Percentiles rank a stretch among this genome's conserved stretches.
Conservation (phyloP, 2,797 vertebrate species). For the Ibycter americanus region DNA sequence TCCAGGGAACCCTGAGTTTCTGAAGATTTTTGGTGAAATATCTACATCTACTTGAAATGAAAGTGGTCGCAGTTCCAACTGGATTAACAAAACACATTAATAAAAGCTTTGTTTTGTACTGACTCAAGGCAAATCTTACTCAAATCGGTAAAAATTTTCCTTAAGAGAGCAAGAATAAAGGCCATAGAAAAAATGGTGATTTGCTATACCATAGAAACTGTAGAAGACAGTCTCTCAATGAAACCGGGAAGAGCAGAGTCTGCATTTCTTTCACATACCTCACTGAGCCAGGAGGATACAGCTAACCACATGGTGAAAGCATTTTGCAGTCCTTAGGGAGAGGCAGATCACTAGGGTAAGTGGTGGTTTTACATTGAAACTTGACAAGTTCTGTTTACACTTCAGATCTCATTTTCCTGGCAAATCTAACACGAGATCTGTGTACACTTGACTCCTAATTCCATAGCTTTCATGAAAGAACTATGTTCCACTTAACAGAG, state of each 20-base stretch:
- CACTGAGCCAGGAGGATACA: background rate
- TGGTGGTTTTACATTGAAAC: background rate
- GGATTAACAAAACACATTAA: background rate
- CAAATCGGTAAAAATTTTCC: background rate
- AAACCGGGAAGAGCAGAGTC: background rate
- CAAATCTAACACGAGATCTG: background rate
- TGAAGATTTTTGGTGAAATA: background rate
- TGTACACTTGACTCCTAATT: background rate
- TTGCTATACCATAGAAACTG: background rate
- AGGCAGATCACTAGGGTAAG: background rate
- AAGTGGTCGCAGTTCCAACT: background rate
- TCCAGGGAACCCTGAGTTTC: background rate
- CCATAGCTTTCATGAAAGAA: background rate
- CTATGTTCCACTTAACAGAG: fast-evolving
- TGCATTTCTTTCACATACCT: background rate
- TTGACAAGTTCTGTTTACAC: background rate
- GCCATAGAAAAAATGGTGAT: background rate
- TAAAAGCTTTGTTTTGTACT: background rate
- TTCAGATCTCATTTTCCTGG: background rate
- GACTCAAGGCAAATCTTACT: background rate
- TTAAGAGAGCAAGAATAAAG: background rate
- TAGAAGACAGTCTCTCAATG: background rate
- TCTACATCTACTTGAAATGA: background rate
- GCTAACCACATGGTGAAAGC: background rate
- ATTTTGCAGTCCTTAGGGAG: background rate